Percentiles rank a stretch among this genome's conserved stretches.
These are phyloP conservation scores for Pogoniulus pusillus DNA, from an alignment of 2,797 vertebrate species.

Conservation along the genomic window DNA sequence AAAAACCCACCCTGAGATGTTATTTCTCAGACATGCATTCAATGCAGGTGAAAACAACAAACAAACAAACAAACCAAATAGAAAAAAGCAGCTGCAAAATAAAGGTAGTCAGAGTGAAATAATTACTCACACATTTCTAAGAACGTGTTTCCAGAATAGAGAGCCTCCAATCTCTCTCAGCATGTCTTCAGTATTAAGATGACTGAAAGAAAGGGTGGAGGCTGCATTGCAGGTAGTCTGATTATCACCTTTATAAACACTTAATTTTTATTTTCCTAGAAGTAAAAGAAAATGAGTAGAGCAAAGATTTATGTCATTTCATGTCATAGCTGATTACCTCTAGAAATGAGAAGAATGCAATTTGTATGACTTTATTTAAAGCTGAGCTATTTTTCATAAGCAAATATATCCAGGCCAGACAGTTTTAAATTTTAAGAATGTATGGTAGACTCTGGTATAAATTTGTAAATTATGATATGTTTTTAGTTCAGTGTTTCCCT, in stretches of 20 bases:
- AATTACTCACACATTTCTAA: neutral
- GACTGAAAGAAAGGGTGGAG: neutral
- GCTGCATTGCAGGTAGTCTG: constrained; percentile 9
- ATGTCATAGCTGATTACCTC: constrained; percentile 76
- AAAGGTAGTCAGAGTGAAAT: neutral
- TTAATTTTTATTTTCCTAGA: constrained; percentile 68
- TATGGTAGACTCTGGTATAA: constrained; percentile 21
- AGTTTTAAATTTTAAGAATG: constrained; percentile 75
- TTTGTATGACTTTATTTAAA: constrained; percentile 78
- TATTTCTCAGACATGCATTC: neutral
- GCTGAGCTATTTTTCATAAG: constrained; percentile 71
- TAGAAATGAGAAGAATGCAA: constrained; percentile 73
- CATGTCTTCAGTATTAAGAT: constrained; percentile 25
- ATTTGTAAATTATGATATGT: constrained; percentile 60
- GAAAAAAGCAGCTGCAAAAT: neutral
- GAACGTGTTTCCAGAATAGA: neutral
- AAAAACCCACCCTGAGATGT: neutral
- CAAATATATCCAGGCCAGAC: constrained; percentile 52
- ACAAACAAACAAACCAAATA: neutral
- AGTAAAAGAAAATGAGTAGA: constrained; percentile 68
- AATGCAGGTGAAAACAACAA: neutral
- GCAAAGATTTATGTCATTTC: constrained; percentile 73
- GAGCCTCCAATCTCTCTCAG: neutral
- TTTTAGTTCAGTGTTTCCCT: constrained; percentile 58
- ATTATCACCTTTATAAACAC: constrained; percentile 55